A percentile compares a stretch with the other conserved stretches of the same genome.
These are phyloP conservation scores for Valencia hispanica DNA, from an alignment of 2,797 vertebrate genomes.

Conservation along the genomic window DNA sequence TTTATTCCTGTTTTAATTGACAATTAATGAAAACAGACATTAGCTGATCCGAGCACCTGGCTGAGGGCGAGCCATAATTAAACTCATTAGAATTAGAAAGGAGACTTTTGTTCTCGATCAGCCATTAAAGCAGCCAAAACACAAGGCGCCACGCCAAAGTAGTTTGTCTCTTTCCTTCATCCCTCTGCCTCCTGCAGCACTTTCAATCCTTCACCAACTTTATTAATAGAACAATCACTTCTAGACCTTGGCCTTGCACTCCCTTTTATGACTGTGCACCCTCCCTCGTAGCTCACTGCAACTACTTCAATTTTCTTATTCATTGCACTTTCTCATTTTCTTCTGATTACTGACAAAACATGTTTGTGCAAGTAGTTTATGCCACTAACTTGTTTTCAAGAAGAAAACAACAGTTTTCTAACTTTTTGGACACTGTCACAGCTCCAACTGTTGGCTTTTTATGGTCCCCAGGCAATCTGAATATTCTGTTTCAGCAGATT, in stretches of 20 bases:
- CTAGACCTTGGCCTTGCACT: not conserved
- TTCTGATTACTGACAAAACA: not conserved
- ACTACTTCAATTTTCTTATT: not conserved
- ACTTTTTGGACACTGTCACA: not conserved
- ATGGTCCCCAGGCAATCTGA: not conserved
- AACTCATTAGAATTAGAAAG: constrained; percentile 71
- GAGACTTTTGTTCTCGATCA: constrained; percentile 63
- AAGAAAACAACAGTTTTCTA: constrained; percentile 12
- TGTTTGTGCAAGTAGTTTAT: constrained; percentile 9
- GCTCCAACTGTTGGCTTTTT: constrained; percentile 8
- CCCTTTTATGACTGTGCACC: not conserved
- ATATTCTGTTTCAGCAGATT: not conserved
- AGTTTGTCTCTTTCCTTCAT: constrained; percentile 30
- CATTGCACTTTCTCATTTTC: constrained; percentile 9
- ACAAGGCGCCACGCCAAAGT: constrained; percentile 42
- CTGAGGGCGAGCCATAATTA: constrained; percentile 63
- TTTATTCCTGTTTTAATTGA: constrained; percentile 64
- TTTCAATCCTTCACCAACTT: constrained; percentile 24
- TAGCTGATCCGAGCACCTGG: constrained; percentile 65
- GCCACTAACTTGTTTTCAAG: not conserved
- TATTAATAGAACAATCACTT: constrained; percentile 2
- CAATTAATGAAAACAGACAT: constrained; percentile 71
- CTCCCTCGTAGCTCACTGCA: not conserved
- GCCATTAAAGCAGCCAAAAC: constrained; percentile 59
- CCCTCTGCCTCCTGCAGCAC: constrained; percentile 4